Evolutionary conservation across 2,888 invertebrate species (phyloP), one percentile per base, ranked within the genome.

Genomic region (Prostheceraeus crozeri): DNA sequence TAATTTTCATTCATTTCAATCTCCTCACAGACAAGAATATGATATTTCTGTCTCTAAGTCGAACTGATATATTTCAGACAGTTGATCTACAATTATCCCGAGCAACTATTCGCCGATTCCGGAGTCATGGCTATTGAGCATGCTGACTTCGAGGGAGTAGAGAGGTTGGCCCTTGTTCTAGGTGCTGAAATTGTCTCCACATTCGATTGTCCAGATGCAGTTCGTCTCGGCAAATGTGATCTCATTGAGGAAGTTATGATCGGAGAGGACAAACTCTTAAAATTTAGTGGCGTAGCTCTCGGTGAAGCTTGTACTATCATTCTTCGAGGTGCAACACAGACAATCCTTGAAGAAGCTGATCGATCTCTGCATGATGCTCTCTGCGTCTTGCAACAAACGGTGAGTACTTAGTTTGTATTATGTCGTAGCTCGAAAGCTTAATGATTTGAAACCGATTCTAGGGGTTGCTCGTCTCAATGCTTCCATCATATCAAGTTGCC

Each of bases 51-150:
- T 62, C 16, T n/a, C n/a, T n/a, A n/a, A n/a, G n/a, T n/a, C n/a
- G n/a, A n/a, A n/a, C n/a, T n/a, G n/a, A n/a, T 54, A 33, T 52
- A 62, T 70, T 75, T 1, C 76, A 84, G 89, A 66, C 98, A 99
- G 78, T 80, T 99, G 66, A 99, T 99, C 77, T 99, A 99, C 81
- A 99, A 99, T 78, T 98, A 99, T 76, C 98, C 98, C 0, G 98
- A 99, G 77, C 98, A 99, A 78, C 78, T 99, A 68, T 99, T 99
- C 77, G 91, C 96, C 35, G 98, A 99, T 79, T 89, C 90, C 45
- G 87, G 89, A 51, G 84, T 96, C 6, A 98, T 98, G 96, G 94
- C 98, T 1, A 98, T 99, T 68, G 98, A 99, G 73, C 98, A 99
- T 76, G 98, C 98, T 1, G 98, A 99, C 76, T 99, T 99, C 74